These are phyloP conservation scores for Leptopilina myrica DNA, from an alignment of 2,888 invertebrate genomes.

Conservation along the genomic window DNA sequence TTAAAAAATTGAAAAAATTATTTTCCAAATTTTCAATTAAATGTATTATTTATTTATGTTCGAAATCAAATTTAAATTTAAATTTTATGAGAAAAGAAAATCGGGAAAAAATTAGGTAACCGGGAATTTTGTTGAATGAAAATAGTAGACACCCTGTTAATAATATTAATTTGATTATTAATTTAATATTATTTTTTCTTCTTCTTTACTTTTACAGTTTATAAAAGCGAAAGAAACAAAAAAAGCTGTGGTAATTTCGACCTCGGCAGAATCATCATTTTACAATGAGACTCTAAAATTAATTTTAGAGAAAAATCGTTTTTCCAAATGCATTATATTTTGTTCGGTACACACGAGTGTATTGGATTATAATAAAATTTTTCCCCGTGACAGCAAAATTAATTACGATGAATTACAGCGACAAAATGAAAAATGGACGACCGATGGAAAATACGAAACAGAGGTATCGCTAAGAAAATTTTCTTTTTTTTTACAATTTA, in stretches of 20 bases:
- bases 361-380: slow-evolving; percentile 78
- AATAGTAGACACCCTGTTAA: too few species aligned
- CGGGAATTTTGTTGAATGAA: too few species aligned
- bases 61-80: too few species aligned
- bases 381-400: slow-evolving; percentile 69
- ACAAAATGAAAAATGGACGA: slow-evolving; percentile 80
- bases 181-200: neutral
- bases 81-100: too few species aligned
- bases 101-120: too few species aligned
- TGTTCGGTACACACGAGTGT: slow-evolving; percentile 79
- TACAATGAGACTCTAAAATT: slow-evolving; percentile 80
- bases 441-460: slow-evolving; percentile 69
- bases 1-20: too few species aligned
- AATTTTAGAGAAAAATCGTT: slow-evolving; percentile 80
- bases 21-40: too few species aligned
- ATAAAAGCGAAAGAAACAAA: slow-evolving; percentile 70
- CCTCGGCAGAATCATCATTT: slow-evolving; percentile 79
- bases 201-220: slow-evolving; percentile 67
- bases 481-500: slow-evolving; percentile 19
- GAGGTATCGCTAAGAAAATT: slow-evolving; percentile 56
- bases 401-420: slow-evolving; percentile 75
- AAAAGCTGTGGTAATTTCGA: slow-evolving; percentile 80
- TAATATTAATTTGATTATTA: too few species aligned
- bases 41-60: too few species aligned
- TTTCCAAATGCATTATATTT: slow-evolving; percentile 81